Evolutionary conservation across 1,140 invertebrate species (phyloP), one percentile per base, ranked within the genome.

Genomic region (Scylla paramamosain): DNA sequence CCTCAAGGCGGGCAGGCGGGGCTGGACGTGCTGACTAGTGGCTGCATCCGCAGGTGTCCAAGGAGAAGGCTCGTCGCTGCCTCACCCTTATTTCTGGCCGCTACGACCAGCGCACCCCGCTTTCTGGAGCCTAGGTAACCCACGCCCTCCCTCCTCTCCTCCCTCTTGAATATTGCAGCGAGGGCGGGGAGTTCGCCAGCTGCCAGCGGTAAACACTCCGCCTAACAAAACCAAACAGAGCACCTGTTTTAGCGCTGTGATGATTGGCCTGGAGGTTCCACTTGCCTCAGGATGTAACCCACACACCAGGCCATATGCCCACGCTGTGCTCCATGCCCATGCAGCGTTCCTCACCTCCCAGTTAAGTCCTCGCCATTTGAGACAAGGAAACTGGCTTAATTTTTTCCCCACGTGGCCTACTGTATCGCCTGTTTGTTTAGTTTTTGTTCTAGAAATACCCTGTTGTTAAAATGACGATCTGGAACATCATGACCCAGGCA

Each of bases 151-250:
- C 67, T 77, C 67, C n/a, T 1, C 8, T 20, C 52, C 12, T 12
- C 67, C 52, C 2, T 59, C 67, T 77, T 77, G 67, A 25, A 77
- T 77, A 77, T 77, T 77, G 67, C 67, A 77, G 67, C n/a, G 8
- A 77, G 67, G 67, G 67, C 20, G 67, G 67, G 67, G 67, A 77
- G 67, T n/a, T n/a, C 67, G n/a, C 67, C 67, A 77, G 67, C 67
- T 77, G 67, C 25, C 67, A 77, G 10, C 67, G 67, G 67, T 77
- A 77, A 77, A 77, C 67, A 77, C 67, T 77, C 67, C 67, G 16
- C 67, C 67, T 77, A 77, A 77, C 67, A 77, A 77, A 77, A 77
- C 67, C 67, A 77, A 77, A 77, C 67, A 77, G 2, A 59, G 52
- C 52, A 77, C 67, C 16, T n/a, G 67, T 77, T 77, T 77, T 77